Evolutionary conservation across 2,888 invertebrate genomes (phyloP).

Genomic region (Malachius bipustulatus): DNA sequence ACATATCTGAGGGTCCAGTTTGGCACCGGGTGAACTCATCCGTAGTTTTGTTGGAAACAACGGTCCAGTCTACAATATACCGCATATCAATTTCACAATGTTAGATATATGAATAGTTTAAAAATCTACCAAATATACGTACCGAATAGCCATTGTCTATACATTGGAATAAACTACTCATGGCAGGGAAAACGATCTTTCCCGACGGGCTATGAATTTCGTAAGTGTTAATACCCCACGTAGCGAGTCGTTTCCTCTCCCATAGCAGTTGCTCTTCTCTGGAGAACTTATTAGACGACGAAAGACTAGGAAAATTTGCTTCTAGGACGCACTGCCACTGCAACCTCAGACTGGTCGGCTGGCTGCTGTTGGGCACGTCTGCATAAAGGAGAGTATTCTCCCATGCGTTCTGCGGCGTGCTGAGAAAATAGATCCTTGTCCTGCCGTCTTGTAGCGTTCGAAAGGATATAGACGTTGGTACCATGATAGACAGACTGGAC

Average conservation of each 20-base stretch:
- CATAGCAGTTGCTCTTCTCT: constrained; percentile 83
- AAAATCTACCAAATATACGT: constrained; percentile 28
- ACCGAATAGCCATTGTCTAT: constrained; percentile 60
- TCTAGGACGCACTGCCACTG: constrained; percentile 77
- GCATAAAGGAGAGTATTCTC: constrained; percentile 81
- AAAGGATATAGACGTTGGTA: constrained; percentile 73
- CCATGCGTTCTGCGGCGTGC: constrained; percentile 77
- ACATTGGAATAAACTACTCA: constrained; percentile 79
- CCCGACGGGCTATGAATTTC: constrained; percentile 74
- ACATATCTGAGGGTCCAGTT: constrained; percentile 73
- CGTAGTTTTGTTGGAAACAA: constrained; percentile 57
- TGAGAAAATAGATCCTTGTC: constrained; percentile 79
- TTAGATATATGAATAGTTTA: neutral
- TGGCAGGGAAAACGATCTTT: constrained; percentile 82
- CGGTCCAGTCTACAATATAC: constrained; percentile 42
- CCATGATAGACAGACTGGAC: constrained; percentile 66
- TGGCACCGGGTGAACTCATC: constrained; percentile 52
- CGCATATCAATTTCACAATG: neutral
- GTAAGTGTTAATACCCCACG: constrained; percentile 90
- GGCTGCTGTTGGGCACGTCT: constrained; percentile 59
- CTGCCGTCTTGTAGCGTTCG: constrained; percentile 66
- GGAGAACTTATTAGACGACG: constrained; percentile 50
- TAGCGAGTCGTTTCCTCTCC: constrained; percentile 83
- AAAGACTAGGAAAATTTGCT: constrained; percentile 54
- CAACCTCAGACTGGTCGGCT: constrained; percentile 42